Base-by-base conservation (phyloP, 2,888 invertebrate genomes). In the Strigamia maritima region DNA sequence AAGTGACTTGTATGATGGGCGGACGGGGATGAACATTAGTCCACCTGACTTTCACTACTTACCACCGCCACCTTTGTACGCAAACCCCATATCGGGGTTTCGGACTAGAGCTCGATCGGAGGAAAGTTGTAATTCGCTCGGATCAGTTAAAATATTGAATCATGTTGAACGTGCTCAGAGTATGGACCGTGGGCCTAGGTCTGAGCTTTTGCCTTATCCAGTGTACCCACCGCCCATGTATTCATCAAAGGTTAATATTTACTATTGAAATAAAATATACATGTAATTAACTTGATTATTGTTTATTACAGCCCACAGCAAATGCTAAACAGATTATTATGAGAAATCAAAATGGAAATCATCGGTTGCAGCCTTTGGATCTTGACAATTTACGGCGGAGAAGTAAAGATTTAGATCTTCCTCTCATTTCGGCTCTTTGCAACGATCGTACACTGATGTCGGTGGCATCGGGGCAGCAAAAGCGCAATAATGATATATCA, bases 361-460 rank as follows among this genome's bases (percentile, higher is more conserved):
- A 28, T 2, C 26, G 28, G 28, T 16, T 44, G n/a, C 79, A 86
- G 28, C 86, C 89, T 82, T 86, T 92, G 81, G 95, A 95, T 86
- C 94, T 95, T 83, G 92, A 92, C 84, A 91, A 93, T 82, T 88
- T 95, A 81, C 90, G 94, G 80, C 94, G 94, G 87, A 94, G 94
- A 87, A 94, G 94, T 87, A 92, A 92, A 85, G 93, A 94, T 85
- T 89, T 95, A 84, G 95, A 95, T 87, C 89, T 97, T 86, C 97
- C 97, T 24, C 88, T 97, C 81, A 95, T 97, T 85, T 93, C 95
- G 80, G 97, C 96, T 16, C 89, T 97, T 83, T 97, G 95, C 88
- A 97, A 96, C 86, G 97, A 97, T 87, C 91, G 93, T 80, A 93
- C 94, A 80, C 89, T 97, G 84, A 54, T 65, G 65, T 24, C 60